Conservation (phyloP, 2,797 vertebrate genomes). For the Margarornis squamiger region DNA sequence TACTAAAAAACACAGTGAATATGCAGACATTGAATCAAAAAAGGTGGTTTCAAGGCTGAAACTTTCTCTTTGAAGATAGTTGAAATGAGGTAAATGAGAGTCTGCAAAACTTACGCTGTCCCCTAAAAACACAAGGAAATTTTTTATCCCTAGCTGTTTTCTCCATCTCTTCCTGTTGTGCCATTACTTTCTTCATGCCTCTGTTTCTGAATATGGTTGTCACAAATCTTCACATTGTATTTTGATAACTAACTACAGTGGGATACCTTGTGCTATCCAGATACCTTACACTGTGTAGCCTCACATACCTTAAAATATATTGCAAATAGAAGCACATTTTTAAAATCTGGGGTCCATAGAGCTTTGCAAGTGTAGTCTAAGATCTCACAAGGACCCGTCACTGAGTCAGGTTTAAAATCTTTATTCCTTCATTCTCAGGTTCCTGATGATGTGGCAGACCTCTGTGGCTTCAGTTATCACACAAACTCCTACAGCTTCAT, state of each 20-base stretch:
- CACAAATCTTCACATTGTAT: not conserved
- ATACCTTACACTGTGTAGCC: not conserved
- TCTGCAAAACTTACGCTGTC: not conserved
- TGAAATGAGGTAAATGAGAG: not conserved
- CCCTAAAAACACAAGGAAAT: not conserved
- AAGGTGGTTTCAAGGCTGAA: not conserved
- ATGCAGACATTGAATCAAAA: not conserved
- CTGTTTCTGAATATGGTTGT: not conserved
- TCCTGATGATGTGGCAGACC: not conserved
- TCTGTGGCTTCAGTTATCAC: not conserved
- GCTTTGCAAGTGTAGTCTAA: not conserved
- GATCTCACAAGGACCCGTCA: rapidly evolving
- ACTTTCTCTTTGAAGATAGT: not conserved
- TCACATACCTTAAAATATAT: not conserved
- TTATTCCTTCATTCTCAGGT: not conserved
- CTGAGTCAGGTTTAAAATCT: not conserved
- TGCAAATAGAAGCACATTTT: not conserved
- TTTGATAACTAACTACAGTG: not conserved
- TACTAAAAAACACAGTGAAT: not conserved
- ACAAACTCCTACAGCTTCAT: not conserved
- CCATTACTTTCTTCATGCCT: not conserved
- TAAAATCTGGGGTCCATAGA: not conserved
- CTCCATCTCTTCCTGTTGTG: not conserved
- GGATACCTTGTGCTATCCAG: not conserved
- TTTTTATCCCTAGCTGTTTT: not conserved